These are phyloP conservation scores for Trachops cirrhosus DNA, from an alignment of 2,797 vertebrate genomes.

Conservation along the genomic window DNA sequence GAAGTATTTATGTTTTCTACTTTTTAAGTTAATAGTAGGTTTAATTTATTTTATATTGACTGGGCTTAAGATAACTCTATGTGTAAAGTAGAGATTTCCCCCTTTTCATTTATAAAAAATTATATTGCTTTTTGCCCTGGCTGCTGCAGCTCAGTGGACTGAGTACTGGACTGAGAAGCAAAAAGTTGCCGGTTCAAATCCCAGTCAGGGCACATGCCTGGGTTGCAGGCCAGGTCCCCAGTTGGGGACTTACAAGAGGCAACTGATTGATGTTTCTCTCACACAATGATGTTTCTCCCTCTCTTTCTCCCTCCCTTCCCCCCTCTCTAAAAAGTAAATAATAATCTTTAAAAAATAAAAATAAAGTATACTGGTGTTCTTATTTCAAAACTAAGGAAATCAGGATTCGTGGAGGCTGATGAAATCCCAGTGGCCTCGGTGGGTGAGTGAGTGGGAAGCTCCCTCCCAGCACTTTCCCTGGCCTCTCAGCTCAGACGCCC, in stretches of 20 bases:
- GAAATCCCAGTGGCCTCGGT: neutral
- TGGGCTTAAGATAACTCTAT: neutral
- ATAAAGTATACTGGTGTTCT: neutral
- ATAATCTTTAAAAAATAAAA: neutral
- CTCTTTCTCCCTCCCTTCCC: no score
- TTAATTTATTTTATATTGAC: neutral
- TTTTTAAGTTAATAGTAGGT: neutral
- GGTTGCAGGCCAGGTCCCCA: no score
- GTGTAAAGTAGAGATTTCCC: neutral
- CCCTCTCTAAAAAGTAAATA: no score
- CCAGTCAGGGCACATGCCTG: no score
- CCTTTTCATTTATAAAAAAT: neutral
- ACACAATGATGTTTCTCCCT: no score
- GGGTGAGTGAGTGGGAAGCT: no score
- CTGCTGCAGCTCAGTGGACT: no score
- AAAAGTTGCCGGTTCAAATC: no score
- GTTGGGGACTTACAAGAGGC: no score
- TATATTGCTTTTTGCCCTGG: no score
- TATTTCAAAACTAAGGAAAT: neutral
- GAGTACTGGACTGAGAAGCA: no score
- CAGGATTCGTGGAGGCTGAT: neutral
- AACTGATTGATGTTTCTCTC: no score
- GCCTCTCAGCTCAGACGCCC: neutral
- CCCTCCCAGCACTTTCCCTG: neutral
- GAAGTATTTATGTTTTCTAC: neutral